Evolutionary conservation across 2,113 vertebrate genomes (phyloP).

Genomic region (Nipponia nippon): DNA sequence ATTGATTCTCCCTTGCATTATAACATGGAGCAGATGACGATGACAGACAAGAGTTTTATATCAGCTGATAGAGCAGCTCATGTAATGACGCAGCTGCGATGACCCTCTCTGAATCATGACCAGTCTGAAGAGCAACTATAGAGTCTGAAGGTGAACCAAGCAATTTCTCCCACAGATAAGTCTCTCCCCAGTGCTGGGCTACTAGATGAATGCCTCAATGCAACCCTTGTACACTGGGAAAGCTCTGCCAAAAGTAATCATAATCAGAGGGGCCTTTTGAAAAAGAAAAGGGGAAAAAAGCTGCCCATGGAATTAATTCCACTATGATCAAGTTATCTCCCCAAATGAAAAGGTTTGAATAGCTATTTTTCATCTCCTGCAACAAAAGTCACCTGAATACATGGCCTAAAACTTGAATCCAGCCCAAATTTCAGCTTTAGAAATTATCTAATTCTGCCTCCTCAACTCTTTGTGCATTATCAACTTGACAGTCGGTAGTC

Average conservation of each 20-base stretch:
- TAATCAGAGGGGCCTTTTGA: not conserved
- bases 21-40: not conserved
- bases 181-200: not conserved
- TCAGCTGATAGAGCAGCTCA: not conserved
- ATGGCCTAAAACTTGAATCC: not conserved
- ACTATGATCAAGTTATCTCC: not conserved
- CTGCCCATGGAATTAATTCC: not conserved
- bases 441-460: not conserved
- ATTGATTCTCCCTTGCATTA: not conserved
- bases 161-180: not conserved
- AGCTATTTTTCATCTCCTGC: not conserved
- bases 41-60: not conserved
- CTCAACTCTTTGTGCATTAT: not conserved
- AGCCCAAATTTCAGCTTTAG: not conserved
- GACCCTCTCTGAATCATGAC: not conserved
- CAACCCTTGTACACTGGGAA: not conserved
- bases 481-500: not conserved
- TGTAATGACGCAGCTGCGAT: not conserved
- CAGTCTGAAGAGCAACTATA: not conserved
- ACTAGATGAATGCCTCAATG: not conserved
- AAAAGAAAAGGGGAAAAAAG: not conserved
- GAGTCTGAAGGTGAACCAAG: not conserved
- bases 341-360: not conserved
- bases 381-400: not conserved
- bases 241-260: not conserved